A percentile compares a stretch with the other conserved stretches of the same genome.
These are phyloP conservation scores for Apantesis nais DNA, from an alignment of 2,888 invertebrate species.

Conservation along the genomic window DNA sequence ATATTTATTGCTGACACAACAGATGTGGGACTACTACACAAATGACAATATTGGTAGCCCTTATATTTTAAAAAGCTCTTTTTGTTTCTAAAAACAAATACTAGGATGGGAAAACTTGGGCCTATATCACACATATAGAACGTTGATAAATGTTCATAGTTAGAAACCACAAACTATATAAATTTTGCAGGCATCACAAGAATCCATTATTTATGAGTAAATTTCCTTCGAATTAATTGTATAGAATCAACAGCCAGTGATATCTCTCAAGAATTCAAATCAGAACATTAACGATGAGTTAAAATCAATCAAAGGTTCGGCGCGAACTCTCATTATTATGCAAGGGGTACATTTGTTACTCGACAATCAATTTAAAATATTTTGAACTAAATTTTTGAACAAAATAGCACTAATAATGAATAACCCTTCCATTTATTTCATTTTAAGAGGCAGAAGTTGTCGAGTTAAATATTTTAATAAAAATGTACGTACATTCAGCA, in stretches of 20 bases:
- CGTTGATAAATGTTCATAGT: background rate
- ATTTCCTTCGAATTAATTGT: conserved; percentile 2
- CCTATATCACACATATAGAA: no score
- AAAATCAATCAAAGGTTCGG: conserved; percentile 74
- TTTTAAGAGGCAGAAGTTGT: conserved; percentile 17
- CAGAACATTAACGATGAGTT: conserved; percentile 70
- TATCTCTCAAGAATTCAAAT: conserved; percentile 67
- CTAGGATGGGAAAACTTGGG: background rate
- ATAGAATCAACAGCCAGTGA: conserved; percentile 48
- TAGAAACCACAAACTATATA: background rate
- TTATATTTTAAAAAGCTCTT: background rate
- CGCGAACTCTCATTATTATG: conserved; percentile 74
- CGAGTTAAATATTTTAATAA: conserved; percentile 53
- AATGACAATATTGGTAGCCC: background rate
- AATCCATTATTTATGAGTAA: background rate
- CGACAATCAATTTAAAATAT: conserved; percentile 71
- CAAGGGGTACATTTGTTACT: conserved; percentile 76
- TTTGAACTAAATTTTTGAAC: conserved; percentile 47
- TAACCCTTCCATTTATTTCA: conserved; percentile 27
- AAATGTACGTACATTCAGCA: conserved; percentile 40
- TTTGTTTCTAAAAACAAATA: background rate
- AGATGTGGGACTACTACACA: background rate
- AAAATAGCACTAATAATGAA: conserved; percentile 24
- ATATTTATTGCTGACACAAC: background rate
- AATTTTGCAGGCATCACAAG: background rate